Evolutionary conservation across 1,140 invertebrate species (phyloP).

Genomic region (Drosophila asahinai): DNA sequence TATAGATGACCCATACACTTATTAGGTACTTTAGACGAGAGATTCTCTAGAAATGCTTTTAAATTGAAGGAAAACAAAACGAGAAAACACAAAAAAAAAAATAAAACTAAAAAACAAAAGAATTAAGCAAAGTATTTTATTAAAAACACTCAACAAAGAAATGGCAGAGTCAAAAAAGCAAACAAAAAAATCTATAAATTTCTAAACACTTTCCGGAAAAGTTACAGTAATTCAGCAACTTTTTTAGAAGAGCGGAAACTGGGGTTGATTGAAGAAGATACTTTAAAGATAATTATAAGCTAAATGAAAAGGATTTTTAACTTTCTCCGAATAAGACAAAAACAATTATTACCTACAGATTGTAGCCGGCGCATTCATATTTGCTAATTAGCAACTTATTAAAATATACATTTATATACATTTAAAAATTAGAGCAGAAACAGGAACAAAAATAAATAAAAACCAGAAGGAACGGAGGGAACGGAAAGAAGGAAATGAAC

Average conservation of each 20-base stretch:
- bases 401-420: conserved; percentile 57
- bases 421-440: conserved; percentile 60
- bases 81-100: conserved; percentile 18
- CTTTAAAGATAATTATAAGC: conserved; percentile 69
- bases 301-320: conserved; percentile 73
- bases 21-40: conserved; percentile 75
- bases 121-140: conserved; percentile 64
- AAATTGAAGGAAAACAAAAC: conserved; percentile 36
- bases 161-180: conserved; percentile 35
- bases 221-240: conserved; percentile 51
- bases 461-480: background rate
- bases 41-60: conserved; percentile 76
- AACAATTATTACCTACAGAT: conserved; percentile 63
- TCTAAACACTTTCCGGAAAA: conserved; percentile 60
- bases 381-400: conserved; percentile 63
- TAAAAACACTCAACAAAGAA: conserved; percentile 47
- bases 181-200: conserved; percentile 47
- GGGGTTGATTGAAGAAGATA: conserved; percentile 49
- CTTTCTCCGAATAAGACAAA: conserved; percentile 71
- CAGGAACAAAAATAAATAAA: conserved; percentile 20
- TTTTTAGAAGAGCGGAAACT: conserved; percentile 55
- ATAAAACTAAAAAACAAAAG: conserved; percentile 30
- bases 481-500: conserved; percentile 27
- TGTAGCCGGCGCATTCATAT: conserved; percentile 61
- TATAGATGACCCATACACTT: conserved; percentile 65